phyloP scores from a whole-genome alignment of 2,113 vertebrate species.

The Orthochromis malagaraziensis region DNA sequence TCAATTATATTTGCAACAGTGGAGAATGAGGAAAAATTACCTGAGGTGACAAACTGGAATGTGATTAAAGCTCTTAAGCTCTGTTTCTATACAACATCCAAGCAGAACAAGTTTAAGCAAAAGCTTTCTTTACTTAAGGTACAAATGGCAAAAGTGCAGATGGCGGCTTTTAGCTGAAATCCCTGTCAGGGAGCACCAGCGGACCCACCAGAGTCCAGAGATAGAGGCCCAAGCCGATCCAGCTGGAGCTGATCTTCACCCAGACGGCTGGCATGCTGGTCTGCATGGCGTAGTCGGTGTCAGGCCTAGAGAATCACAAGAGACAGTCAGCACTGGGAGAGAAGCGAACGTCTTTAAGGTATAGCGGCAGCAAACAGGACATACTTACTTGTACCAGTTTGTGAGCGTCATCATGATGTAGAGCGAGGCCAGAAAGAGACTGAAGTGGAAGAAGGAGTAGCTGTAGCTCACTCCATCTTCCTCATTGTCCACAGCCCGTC shows the following conservation, averaged over 20 bases:
- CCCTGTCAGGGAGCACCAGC: slow-evolving; percentile 73
- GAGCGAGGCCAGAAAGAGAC: slow-evolving; percentile 83
- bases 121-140: neutral
- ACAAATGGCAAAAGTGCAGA: neutral
- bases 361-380: neutral
- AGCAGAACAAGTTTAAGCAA: neutral
- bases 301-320: slow-evolving; percentile 63
- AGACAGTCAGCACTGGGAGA: neutral
- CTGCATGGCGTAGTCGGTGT: slow-evolving; percentile 55
- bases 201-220: slow-evolving; percentile 91
- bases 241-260: slow-evolving; percentile 93
- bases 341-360: accelerated
- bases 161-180: slow-evolving; percentile 74
- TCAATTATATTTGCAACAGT: neutral
- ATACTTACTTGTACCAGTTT: slow-evolving; percentile 88
- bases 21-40: neutral
- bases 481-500: slow-evolving; percentile 82
- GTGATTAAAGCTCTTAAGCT: neutral
- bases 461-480: slow-evolving; percentile 82
- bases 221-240: slow-evolving; percentile 81
- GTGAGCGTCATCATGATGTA: slow-evolving; percentile 98
- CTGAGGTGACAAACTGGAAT: neutral
- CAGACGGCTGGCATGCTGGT: slow-evolving; percentile 85
- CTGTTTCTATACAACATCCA: neutral
- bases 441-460: slow-evolving; percentile 93